Evolutionary conservation across 2,113 vertebrate genomes (phyloP), one percentile per base, ranked within the genome.

Genomic region (Microcebus jonahi): DNA sequence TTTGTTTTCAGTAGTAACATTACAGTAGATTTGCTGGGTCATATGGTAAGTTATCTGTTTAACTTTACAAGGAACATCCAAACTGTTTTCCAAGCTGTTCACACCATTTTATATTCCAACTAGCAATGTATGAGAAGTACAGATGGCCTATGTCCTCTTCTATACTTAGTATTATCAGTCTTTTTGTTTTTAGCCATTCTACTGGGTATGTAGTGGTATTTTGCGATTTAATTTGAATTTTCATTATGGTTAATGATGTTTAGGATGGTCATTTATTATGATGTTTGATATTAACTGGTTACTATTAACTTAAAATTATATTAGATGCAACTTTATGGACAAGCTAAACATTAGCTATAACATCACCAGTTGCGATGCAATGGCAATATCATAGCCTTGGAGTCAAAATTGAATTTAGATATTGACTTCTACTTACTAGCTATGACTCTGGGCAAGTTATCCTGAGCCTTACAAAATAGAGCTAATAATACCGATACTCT

Each of bases 161-260:
- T 50, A 25, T 0, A 55, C 31, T 86, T 90, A 48, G 34, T 55
- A 67, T 50, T 61, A 80, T 68, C n/a, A 71, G 13, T 42, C 48
- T 87, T 95, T 81, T 31, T 45, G 53, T 63, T 63, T 83, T 87
- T 83, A 79, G 50, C 11, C 39, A 34, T 57, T 91, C 6, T 76
- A 34, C 21, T 91, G 34, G 6, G 8, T 67, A 18, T 84, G n/a
- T 59, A 91, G 13, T 63, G 17, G 23, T 77, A 48, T 71, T 39
- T 86, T 36, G 36, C 39, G 39, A 91, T 88, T 59, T 86, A 68
- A 90, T 75, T 86, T 59, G 55, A 63, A 89, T 84, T 84, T 89
- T 77, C 70, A 55, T 18, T 59, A 1, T 65, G 31, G 9, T 42
- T 94, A 83, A 77, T 67, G 77, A 59, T 65, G 55, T 39, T 71